Base-by-base conservation (phyloP, 2,797 vertebrate species). In the Phoebastria nigripes region DNA sequence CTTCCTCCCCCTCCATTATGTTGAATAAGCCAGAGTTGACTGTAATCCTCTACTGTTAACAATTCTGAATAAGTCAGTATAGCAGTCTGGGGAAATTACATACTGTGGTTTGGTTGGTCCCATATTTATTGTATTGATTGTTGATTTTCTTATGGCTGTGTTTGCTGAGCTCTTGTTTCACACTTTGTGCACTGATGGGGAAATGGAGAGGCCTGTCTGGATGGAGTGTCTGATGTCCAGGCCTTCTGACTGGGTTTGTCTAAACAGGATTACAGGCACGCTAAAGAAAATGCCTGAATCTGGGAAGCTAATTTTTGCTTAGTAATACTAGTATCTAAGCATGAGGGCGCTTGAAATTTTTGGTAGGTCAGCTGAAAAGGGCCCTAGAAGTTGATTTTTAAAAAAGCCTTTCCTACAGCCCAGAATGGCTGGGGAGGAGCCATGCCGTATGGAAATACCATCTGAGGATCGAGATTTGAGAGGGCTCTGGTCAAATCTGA, bases 391-490 rank as follows among this genome's bases (percentile, higher is more conserved):
- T 35, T 49, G 63, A 42, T 69, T 66, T 81, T 41, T 22, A 15
- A 10, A 76, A 79, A 85, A 73, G 15, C 25, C 18, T 80, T 91
- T 89, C 26, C 29, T 46, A 22, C 54, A 73, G 65, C 29, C 51
- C 39, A 39, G 29, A 63, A 24, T 26, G 18, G 11, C 41, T 76
- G 70, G 16, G 29, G 9, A 82, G 26, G 46, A 92, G 7, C 1
- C 0, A 24, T 0, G 4, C 33, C 4, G 7, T 42, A 35, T 35
- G 65, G 58, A 89, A 89, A 49, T 69, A 31, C 12, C 21, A 29
- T 31, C 46, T 0, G 0, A 66, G 44, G 42, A n/a, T 0, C 0
- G 1, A 85, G 28, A 76, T 69, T 58, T 82, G 66, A 82, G 33
- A 62, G 15, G 26, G 10, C 13, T 89, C 4, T 77, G 35, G 28